Conservation (phyloP, 2,797 vertebrate species). For the Leontopithecus rosalia region DNA sequence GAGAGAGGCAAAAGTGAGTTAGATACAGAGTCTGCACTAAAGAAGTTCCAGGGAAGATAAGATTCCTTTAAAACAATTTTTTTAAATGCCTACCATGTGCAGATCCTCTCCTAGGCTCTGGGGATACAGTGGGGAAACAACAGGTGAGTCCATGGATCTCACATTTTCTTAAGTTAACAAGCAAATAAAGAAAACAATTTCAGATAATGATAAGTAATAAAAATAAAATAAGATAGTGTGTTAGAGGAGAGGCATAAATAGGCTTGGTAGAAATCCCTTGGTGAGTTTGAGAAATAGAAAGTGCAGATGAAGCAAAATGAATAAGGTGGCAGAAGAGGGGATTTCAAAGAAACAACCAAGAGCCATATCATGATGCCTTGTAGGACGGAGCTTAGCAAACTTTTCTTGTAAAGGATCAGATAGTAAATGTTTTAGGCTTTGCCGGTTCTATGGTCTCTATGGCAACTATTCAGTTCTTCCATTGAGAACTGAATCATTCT, state of each 20-base stretch:
- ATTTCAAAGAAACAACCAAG: background rate
- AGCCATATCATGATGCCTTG: background rate
- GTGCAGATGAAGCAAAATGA: background rate
- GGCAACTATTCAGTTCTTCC: constrained; percentile 19
- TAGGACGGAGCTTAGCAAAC: background rate
- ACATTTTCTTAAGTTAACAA: constrained; percentile 5
- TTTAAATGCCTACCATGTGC: background rate
- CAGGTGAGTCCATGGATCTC: background rate
- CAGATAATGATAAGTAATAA: background rate
- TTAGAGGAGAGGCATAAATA: background rate
- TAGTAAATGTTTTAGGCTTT: constrained; percentile 30
- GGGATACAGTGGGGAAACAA: background rate
- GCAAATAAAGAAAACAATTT: background rate
- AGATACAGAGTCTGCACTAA: background rate
- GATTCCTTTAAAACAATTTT: background rate
- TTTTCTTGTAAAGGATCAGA: background rate
- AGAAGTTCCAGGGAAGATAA: constrained; percentile 12
- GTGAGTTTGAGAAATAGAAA: background rate
- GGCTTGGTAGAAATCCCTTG: background rate
- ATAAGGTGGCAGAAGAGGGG: background rate
- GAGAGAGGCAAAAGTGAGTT: background rate
- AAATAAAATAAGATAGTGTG: background rate
- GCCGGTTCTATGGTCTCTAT: background rate
- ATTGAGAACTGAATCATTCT: background rate
- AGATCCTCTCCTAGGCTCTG: background rate